Evolutionary conservation across 2,113 vertebrate species (phyloP), one percentile per base, ranked within the genome.

Genomic region (Martes martes): DNA sequence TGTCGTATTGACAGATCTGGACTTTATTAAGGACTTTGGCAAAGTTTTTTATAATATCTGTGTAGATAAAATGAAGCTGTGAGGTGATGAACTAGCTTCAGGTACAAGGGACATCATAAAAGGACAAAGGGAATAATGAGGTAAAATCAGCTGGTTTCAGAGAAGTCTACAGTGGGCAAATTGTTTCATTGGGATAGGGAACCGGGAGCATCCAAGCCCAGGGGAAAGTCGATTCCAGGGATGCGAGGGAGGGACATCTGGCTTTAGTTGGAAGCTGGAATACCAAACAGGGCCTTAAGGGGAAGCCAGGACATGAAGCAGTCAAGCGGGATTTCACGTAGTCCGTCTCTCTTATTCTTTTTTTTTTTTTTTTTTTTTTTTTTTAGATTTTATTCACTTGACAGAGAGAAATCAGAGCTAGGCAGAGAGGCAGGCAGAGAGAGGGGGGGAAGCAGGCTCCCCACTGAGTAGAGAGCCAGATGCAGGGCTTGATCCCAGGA

Each of bases 31-130:
- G 36, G 39, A 39, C 57, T 74, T 67, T 55, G 69, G 84, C 26
- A 39, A 85, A 31, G 21, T 73, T 94, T 90, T 50, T 76, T 65
- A 21, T 45, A 80, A 81, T 87, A 79, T 94, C 79, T 79, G 33
- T 11, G 1, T 21, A 74, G 55, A 55, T 16, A 92, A 45, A 76
- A 73, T 14, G 47, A 80, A 81, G 47, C 18, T 55, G n/a, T 78
- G 42, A 86, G 36, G 15, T 71, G 50, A 79, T 23, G 4, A 42
- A 14, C 31, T 87, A 73, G 28, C 45, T 19, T 78, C 15, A 76
- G n/a, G 73, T 83, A 47, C 39, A 52, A 92, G 42, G 89, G 26
- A 19, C 42, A 24, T n/a, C 6, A 1, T 26, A 67, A 61, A 42
- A 89, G 39, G 63, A 55, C 50, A 69, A 67, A 92, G 47, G 18